phyloP scores from a whole-genome alignment of 2,888 invertebrate genomes.

The Microctonus aethiopoides region DNA sequence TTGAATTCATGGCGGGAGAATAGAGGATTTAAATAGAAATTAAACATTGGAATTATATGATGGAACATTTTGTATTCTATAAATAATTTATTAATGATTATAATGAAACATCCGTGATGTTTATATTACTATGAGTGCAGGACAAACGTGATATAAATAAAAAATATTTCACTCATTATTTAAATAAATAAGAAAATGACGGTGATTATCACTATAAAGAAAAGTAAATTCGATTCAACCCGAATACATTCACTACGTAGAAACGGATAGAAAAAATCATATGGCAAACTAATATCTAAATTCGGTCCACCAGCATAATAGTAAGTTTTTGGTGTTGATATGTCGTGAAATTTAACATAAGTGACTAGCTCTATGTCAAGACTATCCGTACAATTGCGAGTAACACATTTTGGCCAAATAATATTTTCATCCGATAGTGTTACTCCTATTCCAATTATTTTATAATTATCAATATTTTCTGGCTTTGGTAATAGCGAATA shows the following conservation, averaged over 20 bases:
- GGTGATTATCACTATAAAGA: not conserved
- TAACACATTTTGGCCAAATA: slow-evolving; percentile 55
- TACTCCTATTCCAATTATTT: slow-evolving; percentile 55
- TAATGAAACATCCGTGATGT: too few relatives aligned
- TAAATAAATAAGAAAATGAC: not conserved
- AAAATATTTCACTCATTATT: too few relatives aligned
- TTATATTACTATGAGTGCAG: too few relatives aligned
- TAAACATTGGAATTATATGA: too few relatives aligned
- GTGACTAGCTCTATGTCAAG: slow-evolving; percentile 51
- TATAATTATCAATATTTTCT: slow-evolving; percentile 53
- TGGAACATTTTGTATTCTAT: too few relatives aligned
- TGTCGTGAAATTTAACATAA: slow-evolving; percentile 66
- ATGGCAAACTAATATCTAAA: slow-evolving; percentile 75
- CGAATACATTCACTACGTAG: slow-evolving; percentile 49
- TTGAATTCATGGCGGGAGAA: too few relatives aligned
- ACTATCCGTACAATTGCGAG: slow-evolving; percentile 50
- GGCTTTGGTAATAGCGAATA: slow-evolving; percentile 55
- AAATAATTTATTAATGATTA: too few relatives aligned
- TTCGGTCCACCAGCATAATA: slow-evolving; percentile 73
- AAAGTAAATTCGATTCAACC: not conserved
- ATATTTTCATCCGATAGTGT: slow-evolving; percentile 54
- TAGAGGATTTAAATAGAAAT: too few relatives aligned
- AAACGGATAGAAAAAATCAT: slow-evolving; percentile 81
- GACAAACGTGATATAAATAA: too few relatives aligned
- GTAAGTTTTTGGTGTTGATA: slow-evolving; percentile 67